Evolutionary conservation across 1,140 invertebrate genomes (phyloP).

Genomic region (Heliconius himera): DNA sequence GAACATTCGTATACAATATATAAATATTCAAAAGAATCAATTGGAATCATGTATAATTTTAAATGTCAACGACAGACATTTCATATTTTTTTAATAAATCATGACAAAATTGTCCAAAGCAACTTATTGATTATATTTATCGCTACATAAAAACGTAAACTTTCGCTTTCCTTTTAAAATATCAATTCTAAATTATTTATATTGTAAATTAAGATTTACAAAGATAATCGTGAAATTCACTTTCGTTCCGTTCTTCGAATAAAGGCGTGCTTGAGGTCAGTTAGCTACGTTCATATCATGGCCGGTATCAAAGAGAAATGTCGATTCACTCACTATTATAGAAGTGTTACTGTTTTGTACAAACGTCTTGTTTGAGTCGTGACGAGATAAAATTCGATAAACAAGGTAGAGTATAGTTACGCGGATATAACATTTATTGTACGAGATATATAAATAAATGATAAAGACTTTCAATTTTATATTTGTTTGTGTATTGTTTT

Average conservation of each 20-base stretch:
- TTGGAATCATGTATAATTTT: no score
- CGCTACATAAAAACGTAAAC: constrained; percentile 38
- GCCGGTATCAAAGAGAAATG: constrained; percentile 55
- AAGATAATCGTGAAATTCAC: constrained; percentile 60
- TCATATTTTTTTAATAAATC: no score
- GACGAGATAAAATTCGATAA: constrained; percentile 66
- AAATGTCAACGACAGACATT: no score
- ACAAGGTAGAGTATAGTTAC: constrained; percentile 51
- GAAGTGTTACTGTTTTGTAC: constrained; percentile 59
- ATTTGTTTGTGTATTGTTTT: neutral
- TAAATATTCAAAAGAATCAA: no score
- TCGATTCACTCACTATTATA: constrained; percentile 60
- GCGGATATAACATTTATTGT: constrained; percentile 49
- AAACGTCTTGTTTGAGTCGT: constrained; percentile 67
- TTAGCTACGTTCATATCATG: constrained; percentile 50
- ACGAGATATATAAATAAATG: neutral
- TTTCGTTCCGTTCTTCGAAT: constrained; percentile 61
- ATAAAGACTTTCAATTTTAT: neutral
- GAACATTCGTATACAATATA: no score
- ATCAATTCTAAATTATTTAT: constrained; percentile 60
- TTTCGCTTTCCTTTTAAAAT: constrained; percentile 65
- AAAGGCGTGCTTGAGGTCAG: constrained; percentile 39
- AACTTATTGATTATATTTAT: neutral
- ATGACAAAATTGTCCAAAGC: neutral
- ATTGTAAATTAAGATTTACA: constrained; percentile 58